Evolutionary conservation across 2,888 invertebrate genomes (phyloP).

Genomic region (Thelaira solivaga): DNA sequence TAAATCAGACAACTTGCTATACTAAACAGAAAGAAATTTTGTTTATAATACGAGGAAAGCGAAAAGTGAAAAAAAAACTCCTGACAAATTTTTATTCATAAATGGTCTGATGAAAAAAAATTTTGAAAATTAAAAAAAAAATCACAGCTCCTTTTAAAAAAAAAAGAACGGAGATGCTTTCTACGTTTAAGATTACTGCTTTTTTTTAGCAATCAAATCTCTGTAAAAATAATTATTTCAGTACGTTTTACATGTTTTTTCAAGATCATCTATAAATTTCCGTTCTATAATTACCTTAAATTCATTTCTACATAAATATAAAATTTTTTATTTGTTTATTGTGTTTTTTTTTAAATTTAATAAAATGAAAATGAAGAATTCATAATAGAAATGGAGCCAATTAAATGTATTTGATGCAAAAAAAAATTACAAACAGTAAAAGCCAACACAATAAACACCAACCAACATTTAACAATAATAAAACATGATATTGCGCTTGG

Average conservation of each 20-base stretch:
- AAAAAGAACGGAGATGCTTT: not conserved
- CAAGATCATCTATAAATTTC: slow-evolving; percentile 33
- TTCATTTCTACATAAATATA: not conserved
- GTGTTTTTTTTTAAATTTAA: no score
- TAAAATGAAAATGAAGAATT: slow-evolving; percentile 40
- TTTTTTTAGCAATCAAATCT: no score
- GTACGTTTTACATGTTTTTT: not conserved
- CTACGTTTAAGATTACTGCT: no score
- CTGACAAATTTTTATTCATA: no score
- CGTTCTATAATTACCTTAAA: slow-evolving; percentile 35
- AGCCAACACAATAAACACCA: slow-evolving; percentile 58
- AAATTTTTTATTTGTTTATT: slow-evolving; percentile 7
- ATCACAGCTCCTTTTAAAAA: not conserved
- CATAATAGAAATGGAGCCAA: slow-evolving; percentile 58
- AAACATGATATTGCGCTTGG: slow-evolving; percentile 72
- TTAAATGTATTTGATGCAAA: slow-evolving; percentile 54
- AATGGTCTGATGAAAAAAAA: no score
- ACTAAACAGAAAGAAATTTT: no score
- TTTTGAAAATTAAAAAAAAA: not conserved
- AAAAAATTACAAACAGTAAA: slow-evolving; percentile 17
- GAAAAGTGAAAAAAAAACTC: no score
- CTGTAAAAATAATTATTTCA: no score
- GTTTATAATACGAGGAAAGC: no score
- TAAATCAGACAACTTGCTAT: no score
- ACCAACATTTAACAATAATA: slow-evolving; percentile 62